Base-by-base conservation (phyloP, 2,888 invertebrate genomes). In the Euproctis similis region DNA sequence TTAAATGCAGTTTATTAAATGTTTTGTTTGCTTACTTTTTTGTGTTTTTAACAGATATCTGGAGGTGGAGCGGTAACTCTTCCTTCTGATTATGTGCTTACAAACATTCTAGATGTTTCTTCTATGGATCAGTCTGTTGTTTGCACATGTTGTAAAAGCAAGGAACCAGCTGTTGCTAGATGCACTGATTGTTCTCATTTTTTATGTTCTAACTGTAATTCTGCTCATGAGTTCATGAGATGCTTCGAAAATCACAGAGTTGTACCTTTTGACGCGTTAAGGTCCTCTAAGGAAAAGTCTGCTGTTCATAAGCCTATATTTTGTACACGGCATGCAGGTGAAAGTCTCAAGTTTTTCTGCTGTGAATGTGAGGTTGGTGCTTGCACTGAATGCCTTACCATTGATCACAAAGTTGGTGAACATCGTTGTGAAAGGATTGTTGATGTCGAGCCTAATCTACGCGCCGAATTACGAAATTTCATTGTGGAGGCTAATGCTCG, bases 211-310 rank as follows among this genome's bases (percentile, higher is more conserved):
- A 94, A 95, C 66, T 98, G 97, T 84, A 95, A 96, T 59, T 94
- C 95, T 20, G 97, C 97, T 34, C 97, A 98, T 74, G 93, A 95
- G 72, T 96, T 93, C 64, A 97, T 97, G 97, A 89, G 96, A 47
- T 96, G 97, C 82, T 98, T 98, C 69, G 97, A 97, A 74, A 95
- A 94, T 58, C 97, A 98, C 71, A 89, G 92, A 71, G 96, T 96
- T 19, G 90, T 96, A 28, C 91, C 93, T 22, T 91, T 97, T 62
- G 96, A 96, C 57, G 95, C 95, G 49, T 86, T 96, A 64, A 90
- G 91, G 55, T 87, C 88, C 53, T 91, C 92, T 43, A 91, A 91
- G 53, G 90, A 93, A 62, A 91, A 92, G 54, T 86, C 94, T 43
- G 92, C 93, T 28, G 91, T 96, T 46, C 96, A 96, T 62, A 95